These are phyloP conservation scores for Cephus cinctus DNA, from an alignment of 1,140 invertebrate genomes.

Conservation along the genomic window DNA sequence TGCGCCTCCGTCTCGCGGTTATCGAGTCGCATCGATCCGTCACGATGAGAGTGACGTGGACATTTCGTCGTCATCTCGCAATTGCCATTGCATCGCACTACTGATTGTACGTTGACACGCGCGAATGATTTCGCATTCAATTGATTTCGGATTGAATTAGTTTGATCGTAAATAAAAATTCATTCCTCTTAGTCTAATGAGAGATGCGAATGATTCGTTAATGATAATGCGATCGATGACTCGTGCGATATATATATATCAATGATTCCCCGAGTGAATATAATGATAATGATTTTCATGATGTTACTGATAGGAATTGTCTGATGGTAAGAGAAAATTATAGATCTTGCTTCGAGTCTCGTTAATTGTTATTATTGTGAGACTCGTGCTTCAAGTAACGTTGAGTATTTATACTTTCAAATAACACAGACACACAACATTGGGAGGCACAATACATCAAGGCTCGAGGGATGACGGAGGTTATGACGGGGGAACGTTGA, in stretches of 20 bases:
- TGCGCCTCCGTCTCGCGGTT: constrained; percentile 14
- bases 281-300: no score
- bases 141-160: no score
- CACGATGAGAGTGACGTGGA: constrained; percentile 40
- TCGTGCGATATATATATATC: no score
- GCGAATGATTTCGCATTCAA: no score
- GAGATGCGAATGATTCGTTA: constrained; percentile 11
- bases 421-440: constrained; percentile 53
- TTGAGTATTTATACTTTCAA: constrained; percentile 59
- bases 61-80: constrained; percentile 26
- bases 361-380: not conserved
- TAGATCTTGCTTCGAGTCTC: not conserved
- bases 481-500: constrained; percentile 51
- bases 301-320: no score
- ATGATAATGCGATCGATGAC: constrained; percentile 14
- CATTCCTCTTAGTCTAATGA: no score
- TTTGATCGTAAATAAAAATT: no score
- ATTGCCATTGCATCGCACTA: constrained; percentile 5
- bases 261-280: no score
- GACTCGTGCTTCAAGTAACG: constrained; percentile 40
- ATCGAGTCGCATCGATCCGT: constrained; percentile 28
- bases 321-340: no score
- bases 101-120: no score
- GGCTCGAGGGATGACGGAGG: constrained; percentile 33
- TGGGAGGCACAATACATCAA: constrained; percentile 49